Percentiles rank a stretch among this genome's conserved stretches.
Conservation (phyloP, 1,140 invertebrate genomes). For the Dinoponera quadriceps region DNA sequence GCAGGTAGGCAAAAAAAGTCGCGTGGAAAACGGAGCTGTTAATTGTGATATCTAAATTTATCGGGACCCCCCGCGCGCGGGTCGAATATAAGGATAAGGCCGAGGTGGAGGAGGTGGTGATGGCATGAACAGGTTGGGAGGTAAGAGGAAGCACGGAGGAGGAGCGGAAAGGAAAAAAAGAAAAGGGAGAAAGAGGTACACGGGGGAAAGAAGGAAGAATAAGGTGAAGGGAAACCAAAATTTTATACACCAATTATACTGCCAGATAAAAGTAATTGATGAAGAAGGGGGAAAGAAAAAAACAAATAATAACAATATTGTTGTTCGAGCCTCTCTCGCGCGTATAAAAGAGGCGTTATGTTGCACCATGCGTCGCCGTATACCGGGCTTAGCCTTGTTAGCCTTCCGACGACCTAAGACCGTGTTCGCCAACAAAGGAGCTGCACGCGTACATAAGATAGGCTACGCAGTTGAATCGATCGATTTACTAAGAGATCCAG, state of each 20-base stretch:
- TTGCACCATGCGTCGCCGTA: constrained; percentile 54
- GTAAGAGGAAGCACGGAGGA: too few species aligned
- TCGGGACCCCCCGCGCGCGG: constrained; percentile 75
- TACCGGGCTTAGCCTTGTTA: constrained; percentile 56
- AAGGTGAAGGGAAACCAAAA: constrained; percentile 65
- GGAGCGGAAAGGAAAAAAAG: constrained; percentile 25
- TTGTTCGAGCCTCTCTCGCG: constrained; percentile 46
- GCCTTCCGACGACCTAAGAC: constrained; percentile 66
- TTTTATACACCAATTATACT: constrained; percentile 81
- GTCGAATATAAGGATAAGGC: constrained; percentile 55
- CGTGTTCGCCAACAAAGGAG: constrained; percentile 61
- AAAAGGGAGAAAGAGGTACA: not conserved
- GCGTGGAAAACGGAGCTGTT: constrained; percentile 72
- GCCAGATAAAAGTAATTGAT: constrained; percentile 74
- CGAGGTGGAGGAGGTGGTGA: not conserved
- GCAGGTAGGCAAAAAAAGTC: constrained; percentile 58
- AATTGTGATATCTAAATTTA: constrained; percentile 84
- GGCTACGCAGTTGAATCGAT: constrained; percentile 75
- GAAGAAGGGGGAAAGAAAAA: too few species aligned
- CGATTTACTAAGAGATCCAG: constrained; percentile 56
- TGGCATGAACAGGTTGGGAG: too few species aligned
- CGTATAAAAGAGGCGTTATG: constrained; percentile 45
- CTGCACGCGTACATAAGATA: constrained; percentile 54
- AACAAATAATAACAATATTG: not conserved
- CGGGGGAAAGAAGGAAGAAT: not conserved